Base-by-base conservation (phyloP, 2,888 invertebrate genomes). In the Helicoverpa assulta region DNA sequence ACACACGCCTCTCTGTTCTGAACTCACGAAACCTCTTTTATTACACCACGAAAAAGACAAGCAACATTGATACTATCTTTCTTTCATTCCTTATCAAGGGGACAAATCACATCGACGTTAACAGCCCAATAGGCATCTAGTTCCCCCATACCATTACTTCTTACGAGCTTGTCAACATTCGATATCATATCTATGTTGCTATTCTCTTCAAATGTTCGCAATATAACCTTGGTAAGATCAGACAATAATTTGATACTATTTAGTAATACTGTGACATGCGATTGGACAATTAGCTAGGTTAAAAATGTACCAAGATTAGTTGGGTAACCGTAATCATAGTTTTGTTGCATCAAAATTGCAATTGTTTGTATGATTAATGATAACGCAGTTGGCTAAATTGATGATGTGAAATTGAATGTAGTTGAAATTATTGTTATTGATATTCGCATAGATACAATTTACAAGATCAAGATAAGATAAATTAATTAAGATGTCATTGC, bases 191-290 rank as follows among this genome's bases (percentile, higher is more conserved):
- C 29, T 29, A 26, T 14, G 51, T 62, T 67, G 66, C 68, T 53
- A 55, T 73, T 78, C 60, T 47, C 50, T 67, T 33, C 47, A 76
- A 62, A 68, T 71, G 77, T 68, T 70, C 64, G 84, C 71, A 82
- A 69, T 55, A 40, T 50, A 53, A 67, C 82, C 84, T 84, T 79
- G 76, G 8, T 14, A 16, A 68, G 18, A 73, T 66, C 64, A 61
- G 66, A 74, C 71, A 82, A 84, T 76, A 67, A 82, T 82, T 82
- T 84, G 68, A 76, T 84, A 74, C 67, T 68, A 62, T 82, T 84
- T 82, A 61, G 70, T 72, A 82, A 79, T 65, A 70, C 26, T 61
- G 40, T 51, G 73, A 67, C 77, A 78, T 77, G 77, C 61, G 56
- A 81, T 67, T 40, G 58, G 72, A 81, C 72, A 78, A 81, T 81